Percentiles rank a stretch among this genome's conserved stretches.
These are phyloP conservation scores for Callionymus lyra DNA, from an alignment of 2,113 vertebrate species.

Conservation along the genomic window DNA sequence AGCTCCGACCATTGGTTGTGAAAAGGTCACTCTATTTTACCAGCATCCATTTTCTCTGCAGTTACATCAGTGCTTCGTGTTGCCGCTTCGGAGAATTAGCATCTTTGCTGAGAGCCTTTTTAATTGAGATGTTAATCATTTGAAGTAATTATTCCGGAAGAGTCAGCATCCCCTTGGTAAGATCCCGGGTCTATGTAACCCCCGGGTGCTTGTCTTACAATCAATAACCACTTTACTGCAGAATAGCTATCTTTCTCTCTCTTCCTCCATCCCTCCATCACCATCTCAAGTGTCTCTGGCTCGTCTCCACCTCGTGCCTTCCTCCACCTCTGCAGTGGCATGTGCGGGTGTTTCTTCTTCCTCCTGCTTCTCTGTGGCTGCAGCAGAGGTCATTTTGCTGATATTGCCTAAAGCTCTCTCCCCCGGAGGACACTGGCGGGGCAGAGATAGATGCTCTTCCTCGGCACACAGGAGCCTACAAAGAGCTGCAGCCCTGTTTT, in stretches of 20 bases:
- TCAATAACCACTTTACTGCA: conserved; percentile 59
- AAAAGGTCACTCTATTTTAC: conserved; percentile 33
- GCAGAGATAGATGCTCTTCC: conserved; percentile 10
- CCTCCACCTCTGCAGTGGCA: conserved; percentile 31
- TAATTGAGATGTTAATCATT: too few species aligned
- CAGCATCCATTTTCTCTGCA: neutral
- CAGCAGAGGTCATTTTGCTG: conserved; percentile 45
- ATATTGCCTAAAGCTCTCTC: conserved; percentile 23
- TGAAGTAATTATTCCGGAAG: neutral
- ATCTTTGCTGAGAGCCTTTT: too few species aligned
- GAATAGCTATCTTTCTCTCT: conserved; percentile 26
- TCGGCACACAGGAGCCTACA: neutral
- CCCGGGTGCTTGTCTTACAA: conserved; percentile 36
- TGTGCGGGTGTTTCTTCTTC: conserved; percentile 4
- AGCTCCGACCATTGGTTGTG: conserved; percentile 31
- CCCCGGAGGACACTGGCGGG: conserved; percentile 11
- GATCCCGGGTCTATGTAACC: conserved; percentile 15
- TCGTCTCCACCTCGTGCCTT: too few species aligned
- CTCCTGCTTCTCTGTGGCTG: conserved; percentile 16
- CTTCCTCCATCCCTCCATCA: neutral
- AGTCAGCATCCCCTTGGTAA: conserved; percentile 25
- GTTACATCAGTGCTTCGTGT: neutral
- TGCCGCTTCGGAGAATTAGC: too few species aligned
- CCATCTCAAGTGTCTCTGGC: conserved; percentile 3
- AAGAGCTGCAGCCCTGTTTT: neutral